A percentile compares a stretch with the other conserved stretches of the same genome.
Evolutionary conservation across 1,140 invertebrate genomes (phyloP).

Genomic region (Diorhabda carinulata): DNA sequence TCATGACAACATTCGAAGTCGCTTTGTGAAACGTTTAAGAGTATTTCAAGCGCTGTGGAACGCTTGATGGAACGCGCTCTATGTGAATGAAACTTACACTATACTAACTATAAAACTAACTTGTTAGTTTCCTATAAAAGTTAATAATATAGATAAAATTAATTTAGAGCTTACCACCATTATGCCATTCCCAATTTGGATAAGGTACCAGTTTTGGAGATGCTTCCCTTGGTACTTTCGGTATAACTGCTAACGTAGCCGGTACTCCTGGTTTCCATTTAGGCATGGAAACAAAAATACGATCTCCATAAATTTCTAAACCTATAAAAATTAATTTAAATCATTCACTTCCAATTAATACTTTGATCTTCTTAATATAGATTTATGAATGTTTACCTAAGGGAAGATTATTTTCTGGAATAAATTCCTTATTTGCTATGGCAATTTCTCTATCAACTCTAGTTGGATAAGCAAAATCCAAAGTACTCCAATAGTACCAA

Average conservation of each 20-base stretch:
- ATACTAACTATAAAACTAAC: too few species aligned
- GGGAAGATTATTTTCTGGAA: constrained; percentile 68
- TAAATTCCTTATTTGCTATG: constrained; percentile 55
- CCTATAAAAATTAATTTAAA: constrained; percentile 44
- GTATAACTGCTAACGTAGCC: constrained; percentile 62
- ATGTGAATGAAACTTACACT: too few species aligned
- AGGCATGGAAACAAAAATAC: constrained; percentile 66
- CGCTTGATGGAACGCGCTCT: too few species aligned
- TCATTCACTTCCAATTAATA: background rate
- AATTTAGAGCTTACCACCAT: constrained; percentile 49
- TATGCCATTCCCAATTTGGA: constrained; percentile 70
- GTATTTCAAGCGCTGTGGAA: too few species aligned
- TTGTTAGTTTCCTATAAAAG: too few species aligned
- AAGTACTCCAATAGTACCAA: constrained; percentile 55
- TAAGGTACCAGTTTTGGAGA: constrained; percentile 67
- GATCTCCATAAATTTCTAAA: constrained; percentile 62
- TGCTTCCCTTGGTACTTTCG: constrained; percentile 51
- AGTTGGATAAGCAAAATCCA: constrained; percentile 57
- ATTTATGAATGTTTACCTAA: constrained; percentile 41
- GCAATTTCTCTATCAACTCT: constrained; percentile 50
- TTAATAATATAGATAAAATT: too few species aligned
- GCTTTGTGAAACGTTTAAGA: too few species aligned
- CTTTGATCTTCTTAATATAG: too few species aligned
- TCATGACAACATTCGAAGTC: too few species aligned
- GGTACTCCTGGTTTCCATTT: constrained; percentile 80